Conservation (phyloP, 2,113 vertebrate species). For the Peromyscus maniculatus region DNA sequence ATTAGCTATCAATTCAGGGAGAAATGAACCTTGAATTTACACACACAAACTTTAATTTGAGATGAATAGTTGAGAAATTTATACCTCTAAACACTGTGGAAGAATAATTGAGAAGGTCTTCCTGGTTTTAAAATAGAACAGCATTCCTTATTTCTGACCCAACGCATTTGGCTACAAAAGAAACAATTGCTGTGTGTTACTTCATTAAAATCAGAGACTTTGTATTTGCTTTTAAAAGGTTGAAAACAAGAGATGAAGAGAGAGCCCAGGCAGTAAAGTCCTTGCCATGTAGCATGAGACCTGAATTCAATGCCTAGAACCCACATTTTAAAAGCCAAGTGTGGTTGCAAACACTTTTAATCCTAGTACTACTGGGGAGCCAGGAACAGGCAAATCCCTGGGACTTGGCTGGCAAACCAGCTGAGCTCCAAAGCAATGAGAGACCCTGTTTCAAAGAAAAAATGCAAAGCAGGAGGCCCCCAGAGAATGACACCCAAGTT, state of each 20-base stretch:
- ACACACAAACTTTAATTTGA: not conserved
- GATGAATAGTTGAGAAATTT: not conserved
- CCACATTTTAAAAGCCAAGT: not conserved
- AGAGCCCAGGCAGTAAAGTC: not conserved
- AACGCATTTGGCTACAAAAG: not conserved
- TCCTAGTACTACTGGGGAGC: not conserved
- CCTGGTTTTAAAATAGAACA: not conserved
- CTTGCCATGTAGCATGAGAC: not conserved
- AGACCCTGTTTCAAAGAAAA: not conserved
- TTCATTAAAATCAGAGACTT: not conserved
- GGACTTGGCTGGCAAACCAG: not conserved
- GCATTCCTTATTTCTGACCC: not conserved
- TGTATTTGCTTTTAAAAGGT: not conserved
- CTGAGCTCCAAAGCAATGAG: not conserved
- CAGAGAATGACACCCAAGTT: not conserved
- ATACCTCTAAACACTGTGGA: not conserved
- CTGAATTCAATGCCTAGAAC: not conserved
- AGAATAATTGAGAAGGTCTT: not conserved
- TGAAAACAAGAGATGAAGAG: not conserved
- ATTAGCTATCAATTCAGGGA: fast-evolving
- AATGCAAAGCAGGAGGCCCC: not conserved
- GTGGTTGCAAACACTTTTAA: not conserved
- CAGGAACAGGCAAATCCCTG: not conserved
- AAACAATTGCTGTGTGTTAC: not conserved
- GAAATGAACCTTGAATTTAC: not conserved